Conservation (phyloP, 64 coral and sea anemone genomes). For the Catalaphyllia jardinei region DNA sequence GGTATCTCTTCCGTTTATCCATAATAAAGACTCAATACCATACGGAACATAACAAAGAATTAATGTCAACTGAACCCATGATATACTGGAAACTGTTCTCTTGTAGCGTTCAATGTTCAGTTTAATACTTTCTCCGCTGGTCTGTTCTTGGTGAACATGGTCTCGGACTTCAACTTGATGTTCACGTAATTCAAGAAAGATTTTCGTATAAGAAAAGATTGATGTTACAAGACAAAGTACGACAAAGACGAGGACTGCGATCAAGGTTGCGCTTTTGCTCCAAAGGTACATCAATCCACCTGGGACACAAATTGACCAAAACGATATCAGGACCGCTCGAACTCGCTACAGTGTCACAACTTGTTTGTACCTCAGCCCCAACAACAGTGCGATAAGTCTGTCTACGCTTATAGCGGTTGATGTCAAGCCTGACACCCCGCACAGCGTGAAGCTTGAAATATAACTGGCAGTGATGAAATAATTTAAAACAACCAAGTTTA, state of each 20-base stretch:
- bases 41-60: not conserved
- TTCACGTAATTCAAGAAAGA: not conserved
- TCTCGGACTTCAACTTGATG: not conserved
- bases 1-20: not conserved
- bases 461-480: not conserved
- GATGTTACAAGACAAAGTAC: not conserved
- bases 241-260: not conserved
- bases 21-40: not conserved
- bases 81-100: not conserved
- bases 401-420: not conserved
- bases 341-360: not conserved
- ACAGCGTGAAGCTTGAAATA: not conserved
- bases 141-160: not conserved
- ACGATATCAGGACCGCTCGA: not conserved
- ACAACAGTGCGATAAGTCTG: not conserved
- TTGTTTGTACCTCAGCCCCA: not conserved
- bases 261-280: not conserved
- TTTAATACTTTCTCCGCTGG: not conserved
- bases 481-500: not conserved
- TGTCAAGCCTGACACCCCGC: not conserved
- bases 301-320: not conserved
- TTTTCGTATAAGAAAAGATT: not conserved
- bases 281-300: not conserved
- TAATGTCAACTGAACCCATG: not conserved
- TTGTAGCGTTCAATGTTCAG: not conserved